Evolutionary conservation across 2,888 invertebrate genomes (phyloP), one percentile per base, ranked within the genome.

Genomic region (Agrochola litura): DNA sequence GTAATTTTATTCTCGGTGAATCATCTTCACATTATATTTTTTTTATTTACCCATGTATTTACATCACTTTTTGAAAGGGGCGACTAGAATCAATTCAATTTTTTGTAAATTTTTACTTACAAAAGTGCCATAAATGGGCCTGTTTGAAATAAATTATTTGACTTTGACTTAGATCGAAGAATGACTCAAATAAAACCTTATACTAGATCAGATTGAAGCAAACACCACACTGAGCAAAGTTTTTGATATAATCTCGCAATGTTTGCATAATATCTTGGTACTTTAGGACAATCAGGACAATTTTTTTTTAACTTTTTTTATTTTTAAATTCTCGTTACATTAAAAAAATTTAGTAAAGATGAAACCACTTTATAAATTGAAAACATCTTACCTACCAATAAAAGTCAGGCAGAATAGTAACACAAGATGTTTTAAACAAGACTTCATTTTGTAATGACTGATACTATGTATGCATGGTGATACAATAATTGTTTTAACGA

Each of bases 351-450:
- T 6, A 49, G 52, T 19, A 52, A 30, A 30, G 12, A 5, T 2
- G 2, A 61, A 19, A 19, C 19, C 30, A 2, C 19, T 25, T 14
- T 30, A 56, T 49, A 56, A 19, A 63, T 22, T 4, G 5, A 25
- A 49, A 68, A 56, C 12, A 30, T 2, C 25, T 76, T 64, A 76
- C 63, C 63, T 64, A 76, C 63, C 75, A 10, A 63, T 76, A 46
- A 63, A 76, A 54, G 16, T 75, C n/a, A 76, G 2, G 8, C 19
- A 25, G 25, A 63, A 64, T 8, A 76, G n/a, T 54, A 22, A 37
- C 14, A 75, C 37, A 54, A 76, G 1, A 73, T 46, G 69, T n/a
- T 69, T 54, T 9, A 69, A 60, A 52, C 4, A 6, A 25, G 49
- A 54, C 52, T 37, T 64, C 76, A 76, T 76, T 46, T 61, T 76